Evolutionary conservation across 2,888 invertebrate species (phyloP), one percentile per base, ranked within the genome.

Genomic region (Drosophila kambysellisi): DNA sequence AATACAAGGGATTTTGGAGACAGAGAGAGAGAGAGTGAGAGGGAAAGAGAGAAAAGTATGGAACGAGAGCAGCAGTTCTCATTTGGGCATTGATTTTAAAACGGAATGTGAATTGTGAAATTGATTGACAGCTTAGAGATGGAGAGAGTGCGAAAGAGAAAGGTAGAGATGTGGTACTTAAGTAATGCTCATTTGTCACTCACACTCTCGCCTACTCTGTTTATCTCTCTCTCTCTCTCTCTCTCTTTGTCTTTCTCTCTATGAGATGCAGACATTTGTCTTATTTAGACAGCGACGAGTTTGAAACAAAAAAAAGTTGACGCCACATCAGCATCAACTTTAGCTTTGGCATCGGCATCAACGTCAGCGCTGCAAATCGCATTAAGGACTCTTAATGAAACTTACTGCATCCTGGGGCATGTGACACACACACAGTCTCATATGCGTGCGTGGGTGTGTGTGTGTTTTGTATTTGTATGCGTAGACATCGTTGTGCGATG

Each of bases 311-410:
- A 25, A 77, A 77, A 78, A 72, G 62, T 62, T 68, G 73, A 65
- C 50, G 68, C 66, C 69, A 68, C 62, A 74, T 71, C 53, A 68
- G 69, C 76, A 57, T 48, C 53, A 63, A 46, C 46, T 46, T 46
- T 46, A 46, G 46, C 20, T 46, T 46, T 46, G 8, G 39, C 51
- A 50, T 62, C 69, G 60, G 57, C 82, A 65, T 77, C 80, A 78
- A 65, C 77, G 76, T 76, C 90, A 85, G 76, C 83, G 74, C 74
- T 71, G 79, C 77, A 90, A 90, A 90, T 90, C 90, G 84, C 80
- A 90, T 90, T 90, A 91, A 86, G 91, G 89, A 88, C 82, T 90
- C 90, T 83, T 90, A 91, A 91, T 91, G 89, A 91, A 91, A 90
- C 85, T 82, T 88, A 75, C 76, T 79, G 83, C 86, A 88, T 82